Evolutionary conservation across 2,113 vertebrate species (phyloP).

Genomic region (Sciurus niger): DNA sequence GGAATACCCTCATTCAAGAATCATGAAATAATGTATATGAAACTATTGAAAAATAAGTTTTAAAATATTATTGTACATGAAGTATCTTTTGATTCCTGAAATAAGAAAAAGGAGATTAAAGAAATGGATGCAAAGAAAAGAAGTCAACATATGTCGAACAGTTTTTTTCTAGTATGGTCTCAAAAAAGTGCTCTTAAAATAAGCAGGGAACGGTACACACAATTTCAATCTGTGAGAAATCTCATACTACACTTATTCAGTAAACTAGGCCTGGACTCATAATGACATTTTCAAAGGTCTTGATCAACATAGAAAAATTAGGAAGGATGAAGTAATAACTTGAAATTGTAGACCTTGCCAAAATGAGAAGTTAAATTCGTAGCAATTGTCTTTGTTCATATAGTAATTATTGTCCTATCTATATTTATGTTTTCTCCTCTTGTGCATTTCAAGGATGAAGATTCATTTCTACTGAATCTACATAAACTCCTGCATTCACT

Average conservation of each 20-base stretch:
- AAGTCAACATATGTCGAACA: not conserved
- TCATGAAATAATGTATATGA: not conserved
- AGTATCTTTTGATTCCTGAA: not conserved
- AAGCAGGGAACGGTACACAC: not conserved
- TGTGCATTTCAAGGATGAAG: not conserved
- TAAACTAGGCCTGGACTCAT: not conserved
- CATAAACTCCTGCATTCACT: not conserved
- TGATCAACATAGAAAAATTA: constrained; percentile 22
- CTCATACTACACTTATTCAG: not conserved
- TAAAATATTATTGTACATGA: not conserved
- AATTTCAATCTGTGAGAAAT: constrained; percentile 21
- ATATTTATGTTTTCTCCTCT: not conserved
- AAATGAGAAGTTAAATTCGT: constrained; percentile 32
- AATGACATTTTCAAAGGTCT: constrained; percentile 22
- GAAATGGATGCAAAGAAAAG: not conserved
- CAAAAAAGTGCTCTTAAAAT: not conserved
- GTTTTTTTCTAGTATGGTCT: not conserved
- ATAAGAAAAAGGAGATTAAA: not conserved
- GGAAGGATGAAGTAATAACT: not conserved
- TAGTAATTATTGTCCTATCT: constrained; percentile 11
- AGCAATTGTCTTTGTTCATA: constrained; percentile 39
- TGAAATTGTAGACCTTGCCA: not conserved
- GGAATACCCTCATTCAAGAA: not conserved
- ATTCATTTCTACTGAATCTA: constrained; percentile 37
- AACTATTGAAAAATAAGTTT: not conserved